Evolutionary conservation across 2,888 invertebrate species (phyloP).

Genomic region (Apomyelois bistriatella): DNA sequence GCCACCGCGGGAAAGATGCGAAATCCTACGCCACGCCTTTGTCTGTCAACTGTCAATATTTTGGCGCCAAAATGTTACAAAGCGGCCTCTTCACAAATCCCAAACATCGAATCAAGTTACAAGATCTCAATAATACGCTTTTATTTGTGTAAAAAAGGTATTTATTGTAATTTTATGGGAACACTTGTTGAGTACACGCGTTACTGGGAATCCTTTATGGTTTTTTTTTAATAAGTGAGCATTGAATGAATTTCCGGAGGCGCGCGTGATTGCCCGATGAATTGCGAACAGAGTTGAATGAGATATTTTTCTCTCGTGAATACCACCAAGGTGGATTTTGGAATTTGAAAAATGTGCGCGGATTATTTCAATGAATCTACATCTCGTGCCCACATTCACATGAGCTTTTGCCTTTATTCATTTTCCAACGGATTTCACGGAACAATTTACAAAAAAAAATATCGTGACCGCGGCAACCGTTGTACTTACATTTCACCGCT

Average conservation of each 20-base stretch:
- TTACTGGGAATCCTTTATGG: slow-evolving; percentile 11
- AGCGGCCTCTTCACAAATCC: not conserved
- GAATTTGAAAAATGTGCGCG: not conserved
- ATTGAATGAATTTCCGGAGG: slow-evolving; percentile 15
- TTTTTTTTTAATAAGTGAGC: slow-evolving; percentile 6
- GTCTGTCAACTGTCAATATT: slow-evolving; percentile 10
- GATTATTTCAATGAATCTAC: not conserved
- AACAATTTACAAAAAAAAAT: no score
- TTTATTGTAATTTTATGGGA: slow-evolving; percentile 11
- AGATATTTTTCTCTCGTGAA: not conserved
- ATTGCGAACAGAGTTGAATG: not conserved
- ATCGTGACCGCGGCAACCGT: no score
- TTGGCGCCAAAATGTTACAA: slow-evolving; percentile 12
- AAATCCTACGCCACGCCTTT: not conserved
- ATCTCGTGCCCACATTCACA: not conserved
- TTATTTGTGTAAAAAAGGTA: slow-evolving; percentile 1
- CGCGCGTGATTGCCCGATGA: slow-evolving; percentile 21
- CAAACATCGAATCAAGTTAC: slow-evolving; percentile 7
- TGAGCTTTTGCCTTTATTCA: no score
- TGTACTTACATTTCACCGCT: no score
- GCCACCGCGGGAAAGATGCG: not conserved
- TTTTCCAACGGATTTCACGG: no score
- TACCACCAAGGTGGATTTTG: not conserved
- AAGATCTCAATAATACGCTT: not conserved
- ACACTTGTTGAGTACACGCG: slow-evolving; percentile 1